Conservation (phyloP, 2,797 vertebrate genomes). For the Cynodonichthys magdalenae region DNA sequence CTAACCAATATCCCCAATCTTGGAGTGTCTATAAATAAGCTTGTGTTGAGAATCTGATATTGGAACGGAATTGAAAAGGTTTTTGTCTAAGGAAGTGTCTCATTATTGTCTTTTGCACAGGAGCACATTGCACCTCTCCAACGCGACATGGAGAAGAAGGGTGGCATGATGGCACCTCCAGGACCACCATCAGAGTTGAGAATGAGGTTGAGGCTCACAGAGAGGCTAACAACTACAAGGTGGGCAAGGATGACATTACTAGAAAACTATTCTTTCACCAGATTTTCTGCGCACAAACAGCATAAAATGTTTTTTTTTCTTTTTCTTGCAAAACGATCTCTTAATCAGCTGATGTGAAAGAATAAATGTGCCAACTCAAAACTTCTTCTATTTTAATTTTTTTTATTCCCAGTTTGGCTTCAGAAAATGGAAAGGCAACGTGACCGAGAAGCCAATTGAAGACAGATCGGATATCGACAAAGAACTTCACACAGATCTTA, state of each 20-base stretch:
- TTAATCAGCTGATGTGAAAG: background rate
- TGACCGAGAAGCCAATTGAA: slow-evolving; percentile 84
- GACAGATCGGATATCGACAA: slow-evolving; percentile 83
- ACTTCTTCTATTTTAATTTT: background rate
- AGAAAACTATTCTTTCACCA: background rate
- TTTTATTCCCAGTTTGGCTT: slow-evolving; percentile 83
- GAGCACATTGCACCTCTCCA: slow-evolving; percentile 43
- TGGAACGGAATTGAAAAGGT: background rate
- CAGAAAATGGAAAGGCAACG: slow-evolving; percentile 89
- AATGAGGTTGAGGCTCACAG: slow-evolving; percentile 87
- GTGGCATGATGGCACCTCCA: slow-evolving; percentile 81
- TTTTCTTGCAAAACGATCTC: background rate
- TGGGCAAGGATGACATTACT: slow-evolving; percentile 17
- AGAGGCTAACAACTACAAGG: slow-evolving; percentile 89
- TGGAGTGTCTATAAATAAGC: background rate
- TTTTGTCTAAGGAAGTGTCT: background rate
- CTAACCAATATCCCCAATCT: too few species aligned
- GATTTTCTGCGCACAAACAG: background rate
- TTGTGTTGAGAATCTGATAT: background rate
- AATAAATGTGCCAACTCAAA: too few species aligned
- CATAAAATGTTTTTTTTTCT: too few species aligned
- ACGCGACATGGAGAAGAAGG: slow-evolving; percentile 76
- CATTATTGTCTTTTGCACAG: slow-evolving; percentile 11
- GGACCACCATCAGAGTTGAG: slow-evolving; percentile 84
- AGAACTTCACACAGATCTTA: slow-evolving; percentile 88